Evolutionary conservation across 2,797 vertebrate genomes (phyloP).

Genomic region (Pangasius mekongensis): DNA sequence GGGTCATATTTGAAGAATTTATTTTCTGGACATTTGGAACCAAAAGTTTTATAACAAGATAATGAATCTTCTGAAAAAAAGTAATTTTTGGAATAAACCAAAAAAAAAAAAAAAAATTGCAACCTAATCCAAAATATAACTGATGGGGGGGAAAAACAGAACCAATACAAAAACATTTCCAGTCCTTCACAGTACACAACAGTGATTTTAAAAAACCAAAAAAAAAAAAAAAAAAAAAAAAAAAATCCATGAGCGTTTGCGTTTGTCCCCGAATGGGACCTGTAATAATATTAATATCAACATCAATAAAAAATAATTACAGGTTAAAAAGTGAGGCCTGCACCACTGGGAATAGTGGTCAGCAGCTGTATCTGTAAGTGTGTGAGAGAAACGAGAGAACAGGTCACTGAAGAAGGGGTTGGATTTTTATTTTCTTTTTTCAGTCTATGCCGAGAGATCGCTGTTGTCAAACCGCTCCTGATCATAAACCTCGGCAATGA

Average conservation of each 20-base stretch:
- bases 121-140: constrained; percentile 59
- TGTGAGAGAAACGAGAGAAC: constrained; percentile 32
- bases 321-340: constrained; percentile 65
- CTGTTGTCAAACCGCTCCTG: constrained; percentile 91
- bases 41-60: constrained; percentile 59
- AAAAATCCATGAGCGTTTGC: constrained; percentile 55
- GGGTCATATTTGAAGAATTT: constrained; percentile 60
- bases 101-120: constrained; percentile 25
- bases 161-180: constrained; percentile 55
- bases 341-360: constrained; percentile 54
- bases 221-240: constrained; percentile 26
- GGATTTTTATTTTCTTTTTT: constrained; percentile 23
- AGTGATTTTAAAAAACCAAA: constrained; percentile 50
- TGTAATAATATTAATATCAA: constrained; percentile 64
- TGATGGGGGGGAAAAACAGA: constrained; percentile 29
- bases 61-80: constrained; percentile 26
- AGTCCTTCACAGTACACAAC: constrained; percentile 66
- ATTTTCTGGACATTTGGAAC: constrained; percentile 64
- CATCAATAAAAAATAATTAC: constrained; percentile 68
- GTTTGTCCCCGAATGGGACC: constrained; percentile 59
- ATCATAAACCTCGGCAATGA: constrained; percentile 88
- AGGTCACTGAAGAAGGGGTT: constrained; percentile 34
- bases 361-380: constrained; percentile 51
- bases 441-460: constrained; percentile 87
- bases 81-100: constrained; percentile 44